Base-by-base conservation (phyloP, 2,888 invertebrate genomes). In the Acrocyrtus sp. region DNA sequence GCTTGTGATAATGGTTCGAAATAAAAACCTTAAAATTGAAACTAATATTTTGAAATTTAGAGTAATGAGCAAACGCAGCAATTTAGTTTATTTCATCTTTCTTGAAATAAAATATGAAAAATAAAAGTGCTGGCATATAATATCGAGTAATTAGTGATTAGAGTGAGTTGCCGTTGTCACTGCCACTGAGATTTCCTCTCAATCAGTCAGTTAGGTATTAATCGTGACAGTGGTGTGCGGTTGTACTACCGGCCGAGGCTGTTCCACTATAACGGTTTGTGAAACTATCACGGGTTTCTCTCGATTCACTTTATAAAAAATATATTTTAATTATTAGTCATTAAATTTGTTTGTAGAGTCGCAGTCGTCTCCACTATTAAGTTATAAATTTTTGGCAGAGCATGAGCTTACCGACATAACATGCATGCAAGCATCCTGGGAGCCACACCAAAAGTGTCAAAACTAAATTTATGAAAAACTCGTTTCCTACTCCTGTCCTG, bases 341-440 rank as follows among this genome's bases (percentile, higher is more conserved):
- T n/a, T n/a, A n/a, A n/a, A n/a, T n/a, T n/a, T n/a, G n/a, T n/a
- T n/a, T n/a, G n/a, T n/a, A n/a, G n/a, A n/a, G n/a, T n/a, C n/a
- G n/a, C n/a, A 45, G n/a, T 45, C 17, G 45, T 17, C 17, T 45
- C 17, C 6, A 45, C 10, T 45, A 45, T 17, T 15, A 17, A n/a
- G 10, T 45, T 17, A 45, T 45, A 17, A 17, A 45, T 6, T 50
- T 10, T 8, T 53, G 8, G 24, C 6, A n/a, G 15, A 22, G 6
- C 19, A 48, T n/a, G n/a, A n/a, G n/a, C 60, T 2, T 45, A 66
- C 65, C 65, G n/a, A 66, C 21, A 22, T 66, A 66, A 22, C 65
- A 66, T 1, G 65, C 65, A 24, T 66, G 65, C 21, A 47, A 56
- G 39, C 29, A 29, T n/a, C 65, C 65, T 2, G 65, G 65, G 1